Percentiles rank a stretch among this genome's conserved stretches.
phyloP scores from a whole-genome alignment of 2,797 vertebrate genomes.

The Sebastes minor region DNA sequence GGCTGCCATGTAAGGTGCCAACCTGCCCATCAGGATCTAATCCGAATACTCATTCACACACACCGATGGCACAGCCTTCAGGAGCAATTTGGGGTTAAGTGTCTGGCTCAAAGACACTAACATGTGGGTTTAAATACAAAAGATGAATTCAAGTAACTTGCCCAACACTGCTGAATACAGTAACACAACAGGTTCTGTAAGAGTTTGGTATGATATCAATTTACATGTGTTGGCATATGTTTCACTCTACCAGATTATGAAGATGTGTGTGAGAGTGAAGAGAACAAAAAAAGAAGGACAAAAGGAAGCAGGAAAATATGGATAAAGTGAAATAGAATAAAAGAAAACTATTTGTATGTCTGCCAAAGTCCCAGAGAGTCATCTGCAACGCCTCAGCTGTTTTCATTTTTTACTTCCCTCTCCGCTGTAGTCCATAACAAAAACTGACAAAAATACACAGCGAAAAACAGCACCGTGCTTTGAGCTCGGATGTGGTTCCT shows the following conservation, averaged over 20 bases:
- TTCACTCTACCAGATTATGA: neutral
- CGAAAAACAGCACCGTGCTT: neutral
- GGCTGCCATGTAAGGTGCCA: no score
- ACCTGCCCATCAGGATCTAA: no score
- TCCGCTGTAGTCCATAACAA: neutral
- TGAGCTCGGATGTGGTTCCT: neutral
- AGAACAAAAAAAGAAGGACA: neutral
- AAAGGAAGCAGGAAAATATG: neutral
- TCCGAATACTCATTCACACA: no score
- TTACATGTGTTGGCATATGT: neutral
- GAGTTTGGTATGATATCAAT: neutral
- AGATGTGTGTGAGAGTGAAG: neutral
- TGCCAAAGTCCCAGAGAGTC: neutral
- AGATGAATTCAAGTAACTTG: neutral
- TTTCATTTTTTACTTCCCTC: neutral
- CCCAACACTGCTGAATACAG: no score
- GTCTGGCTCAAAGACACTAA: no score
- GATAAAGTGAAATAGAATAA: neutral
- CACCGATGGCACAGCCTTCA: no score
- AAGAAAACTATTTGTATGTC: neutral
- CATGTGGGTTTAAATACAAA: neutral
- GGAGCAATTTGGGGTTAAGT: no score
- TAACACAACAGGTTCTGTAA: no score
- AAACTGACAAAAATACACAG: neutral
- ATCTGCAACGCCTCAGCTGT: neutral